Base-by-base conservation (phyloP, 2,888 invertebrate genomes). In the Eupithecia tripunctaria region DNA sequence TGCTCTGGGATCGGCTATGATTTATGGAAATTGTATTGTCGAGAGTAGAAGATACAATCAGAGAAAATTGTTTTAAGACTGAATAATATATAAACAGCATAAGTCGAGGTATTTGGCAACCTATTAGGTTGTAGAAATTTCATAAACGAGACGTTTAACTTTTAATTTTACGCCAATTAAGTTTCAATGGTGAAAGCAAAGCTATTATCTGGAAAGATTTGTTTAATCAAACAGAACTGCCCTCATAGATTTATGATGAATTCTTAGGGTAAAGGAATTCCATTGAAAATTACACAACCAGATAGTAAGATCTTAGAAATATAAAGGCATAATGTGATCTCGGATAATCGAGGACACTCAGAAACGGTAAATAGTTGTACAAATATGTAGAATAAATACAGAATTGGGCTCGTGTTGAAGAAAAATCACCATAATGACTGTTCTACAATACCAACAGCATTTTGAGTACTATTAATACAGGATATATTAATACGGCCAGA, bases 1-100 rank as follows among this genome's bases (percentile, higher is more conserved):
- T 25, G 67, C 36, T 67, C 29, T 66, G 62, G 68, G 76, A 64
- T 67, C 72, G 69, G 72, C 29, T 64, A 69, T 71, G 29, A 65
- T 64, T 73, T 65, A 68, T 68, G 65, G 36, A 65, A 73, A 70
- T 51, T 47, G 68, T 73, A 60, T 25, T 51, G 38, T 51, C 21
- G 21, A 10, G 21, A 51, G 12, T 12, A 51, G 51, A 21, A 8
- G 51, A 51, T 51, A 51, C n/a, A 10, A 51, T 12, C 21, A 21
- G 21, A 51, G 51, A 18, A 56, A 25, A 25, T 1, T 12, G 12
- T 56, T 25, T 14, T 25, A 51, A 10, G 8, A 25, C 14, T 4
- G 12, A 51, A 21, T 25, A n/a, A n/a, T n/a, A n/a, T n/a, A n/a
- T n/a, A n/a, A n/a, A n/a, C n/a, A n/a, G n/a, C n/a, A n/a, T n/a